Evolutionary conservation across 2,113 vertebrate species (phyloP), one percentile per base, ranked within the genome.

Genomic region (Spermophilus dauricus): DNA sequence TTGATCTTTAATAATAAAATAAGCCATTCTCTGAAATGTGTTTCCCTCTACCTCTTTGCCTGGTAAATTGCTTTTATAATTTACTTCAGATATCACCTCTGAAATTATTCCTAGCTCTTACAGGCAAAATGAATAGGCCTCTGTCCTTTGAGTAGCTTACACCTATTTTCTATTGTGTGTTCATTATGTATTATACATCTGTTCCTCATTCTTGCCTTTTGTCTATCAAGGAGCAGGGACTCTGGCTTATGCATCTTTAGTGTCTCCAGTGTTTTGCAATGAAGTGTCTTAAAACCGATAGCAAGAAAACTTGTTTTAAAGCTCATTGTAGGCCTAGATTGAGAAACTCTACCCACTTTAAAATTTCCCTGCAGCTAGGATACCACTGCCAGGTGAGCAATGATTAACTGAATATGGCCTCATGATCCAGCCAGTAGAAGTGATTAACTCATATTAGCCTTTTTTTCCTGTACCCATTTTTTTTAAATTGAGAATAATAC

Each of bases 31-130:
- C 69, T 56, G 20, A 77, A 86, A 91, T 75, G 56, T n/a, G 39
- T 11, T 86, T 86, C 42, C 12, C 20, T 85, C 51, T 72, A 8
- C 3, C 17, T 90, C 65, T 91, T 28, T 96, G 51, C 72, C n/a
- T 92, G 26, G 32, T 53, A 30, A 48, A 12, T 94, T 89, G 92
- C 37, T 95, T n/a, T 85, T n/a, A 58, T 65, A 20, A 83, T 84
- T 72, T 77, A 80, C 18, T 28, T 94, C 20, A 80, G 8, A 17
- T 72, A 32, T 77, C 69, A 53, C 39, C 37, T 85, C 76, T 72
- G 34, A 90, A 75, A 53, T 75, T 42, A 61, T 45, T 34, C 11
- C 34, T 65, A 86, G 20, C 37, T 90, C 53, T 89, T 80, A 30
- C 2, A 45, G 20, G 39, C 56, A 32, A 70, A n/a, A 51, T 61